Evolutionary conservation across 2,797 vertebrate species (phyloP), one percentile per base, ranked within the genome.

Genomic region (Decapterus maruadsi): DNA sequence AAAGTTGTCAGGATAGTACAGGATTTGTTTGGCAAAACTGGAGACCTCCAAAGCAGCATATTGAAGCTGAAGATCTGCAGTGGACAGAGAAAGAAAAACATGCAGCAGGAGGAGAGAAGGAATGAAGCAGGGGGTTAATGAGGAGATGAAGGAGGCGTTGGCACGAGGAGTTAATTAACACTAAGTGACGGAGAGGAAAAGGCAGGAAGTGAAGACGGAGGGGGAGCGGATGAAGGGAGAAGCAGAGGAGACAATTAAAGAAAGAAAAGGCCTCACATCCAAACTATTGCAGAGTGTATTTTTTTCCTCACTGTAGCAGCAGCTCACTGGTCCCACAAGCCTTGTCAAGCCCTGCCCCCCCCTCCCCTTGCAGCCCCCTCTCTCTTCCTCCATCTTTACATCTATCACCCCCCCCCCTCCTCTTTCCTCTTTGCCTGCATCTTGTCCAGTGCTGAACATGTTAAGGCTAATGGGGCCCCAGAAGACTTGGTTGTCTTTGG

Each of bases 381-480:
- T 26, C 17, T 19, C 34, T 57, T 26, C 42, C 56, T 48, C 26
- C 55, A 51, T 10, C 29, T 67, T 75, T 59, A 61, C 73, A 64
- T 70, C 59, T 40, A 29, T 56, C 45, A 40, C 26, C 19, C 36
- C 40, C 54, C 17, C 29, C 16, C 11, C 12, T 55, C 31, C n/a
- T 34, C 57, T 31, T 22, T 22, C 53, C 31, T 63, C 62, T 56
- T 40, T 22, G 62, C 66, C 66, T 66, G 16, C 53, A 2, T 72
- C 62, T 73, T 29, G 16, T 84, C 78, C 77, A 80, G 58, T 31
- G 36, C 75, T 72, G 71, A 88, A 74, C 72, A 71, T 72, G 61
- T 76, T 79, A 34, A 63, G 58, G 53, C 80, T 92, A 92, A 92
- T 90, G 79, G 87, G 80, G 83, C 80, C 88, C 86, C 76, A 42